phyloP scores from a whole-genome alignment of 1,140 invertebrate genomes.

The Calycopis cecrops region DNA sequence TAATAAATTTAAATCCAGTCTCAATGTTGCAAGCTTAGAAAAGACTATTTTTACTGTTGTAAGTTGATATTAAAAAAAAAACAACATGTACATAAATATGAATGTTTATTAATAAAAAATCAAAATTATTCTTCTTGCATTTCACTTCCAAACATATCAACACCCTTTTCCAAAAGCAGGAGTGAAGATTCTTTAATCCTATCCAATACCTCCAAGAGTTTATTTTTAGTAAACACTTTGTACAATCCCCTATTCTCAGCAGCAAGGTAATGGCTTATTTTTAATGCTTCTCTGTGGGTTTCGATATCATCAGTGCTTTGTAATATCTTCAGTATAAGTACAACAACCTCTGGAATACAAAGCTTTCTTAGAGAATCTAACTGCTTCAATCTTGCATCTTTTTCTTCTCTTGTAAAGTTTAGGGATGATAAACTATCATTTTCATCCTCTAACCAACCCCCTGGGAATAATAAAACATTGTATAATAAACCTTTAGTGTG shows the following conservation, averaged over 20 bases:
- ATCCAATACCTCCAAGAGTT: constrained; percentile 84
- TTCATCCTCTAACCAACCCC: constrained; percentile 91
- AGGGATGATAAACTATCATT: constrained; percentile 60
- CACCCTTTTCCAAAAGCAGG: constrained; percentile 80
- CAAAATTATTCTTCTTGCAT: constrained; percentile 43
- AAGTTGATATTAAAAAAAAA: constrained; percentile 6
- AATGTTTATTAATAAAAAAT: constrained; percentile 38
- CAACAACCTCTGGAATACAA: constrained; percentile 89
- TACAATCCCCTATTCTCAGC: constrained; percentile 87
- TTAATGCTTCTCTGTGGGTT: constrained; percentile 85
- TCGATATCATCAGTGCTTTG: constrained; percentile 84
- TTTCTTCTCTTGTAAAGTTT: constrained; percentile 68
- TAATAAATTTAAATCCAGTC: constrained; percentile 90
- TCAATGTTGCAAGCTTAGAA: constrained; percentile 25
- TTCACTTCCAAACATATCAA: constrained; percentile 83
- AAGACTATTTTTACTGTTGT: not conserved
- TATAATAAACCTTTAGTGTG: constrained; percentile 86
- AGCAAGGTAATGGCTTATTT: constrained; percentile 86
- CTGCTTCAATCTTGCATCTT: constrained; percentile 76
- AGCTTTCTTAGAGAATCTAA: constrained; percentile 84
- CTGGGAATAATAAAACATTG: constrained; percentile 92
- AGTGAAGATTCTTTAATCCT: constrained; percentile 88
- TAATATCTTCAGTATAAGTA: constrained; percentile 88
- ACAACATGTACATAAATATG: constrained; percentile 24
- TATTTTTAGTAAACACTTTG: constrained; percentile 85